These are phyloP conservation scores for Acyrthosiphon pisum DNA, from an alignment of 1,140 invertebrate species.

Conservation along the genomic window DNA sequence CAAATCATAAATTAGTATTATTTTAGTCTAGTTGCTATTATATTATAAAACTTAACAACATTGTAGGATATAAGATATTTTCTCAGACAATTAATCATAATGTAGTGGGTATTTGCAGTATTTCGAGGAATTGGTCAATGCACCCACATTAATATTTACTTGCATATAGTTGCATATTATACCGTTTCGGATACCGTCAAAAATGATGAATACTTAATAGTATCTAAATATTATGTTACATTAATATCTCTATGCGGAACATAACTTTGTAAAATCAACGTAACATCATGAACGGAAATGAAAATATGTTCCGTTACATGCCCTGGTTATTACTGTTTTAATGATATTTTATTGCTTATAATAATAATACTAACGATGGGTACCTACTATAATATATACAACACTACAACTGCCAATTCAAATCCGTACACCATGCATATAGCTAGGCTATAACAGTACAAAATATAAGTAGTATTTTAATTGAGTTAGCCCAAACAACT, in stretches of 20 bases:
- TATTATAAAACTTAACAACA: not conserved
- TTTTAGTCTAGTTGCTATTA: not conserved
- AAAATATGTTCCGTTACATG: slow-evolving; percentile 42
- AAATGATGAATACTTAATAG: not conserved
- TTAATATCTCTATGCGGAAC: not conserved
- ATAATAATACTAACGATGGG: not conserved
- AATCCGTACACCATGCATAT: not conserved
- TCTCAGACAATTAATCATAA: slow-evolving; percentile 12
- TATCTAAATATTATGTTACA: not conserved
- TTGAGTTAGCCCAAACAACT: not conserved
- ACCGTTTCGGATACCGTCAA: not conserved
- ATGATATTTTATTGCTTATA: not conserved
- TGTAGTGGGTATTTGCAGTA: not conserved
- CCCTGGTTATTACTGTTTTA: slow-evolving; percentile 28
- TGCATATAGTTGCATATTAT: not conserved
- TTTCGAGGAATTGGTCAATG: not conserved
- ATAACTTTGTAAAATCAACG: not conserved
- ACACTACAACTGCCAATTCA: not conserved
- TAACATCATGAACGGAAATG: not conserved
- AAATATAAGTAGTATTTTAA: no score
- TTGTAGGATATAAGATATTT: not conserved
- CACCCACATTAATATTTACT: not conserved
- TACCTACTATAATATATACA: not conserved
- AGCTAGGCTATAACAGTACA: no score
- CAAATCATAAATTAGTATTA: not conserved